A percentile compares a stretch with the other conserved stretches of the same genome.
phyloP scores from a whole-genome alignment of 2,113 vertebrate species.

The Notiomystis cincta region DNA sequence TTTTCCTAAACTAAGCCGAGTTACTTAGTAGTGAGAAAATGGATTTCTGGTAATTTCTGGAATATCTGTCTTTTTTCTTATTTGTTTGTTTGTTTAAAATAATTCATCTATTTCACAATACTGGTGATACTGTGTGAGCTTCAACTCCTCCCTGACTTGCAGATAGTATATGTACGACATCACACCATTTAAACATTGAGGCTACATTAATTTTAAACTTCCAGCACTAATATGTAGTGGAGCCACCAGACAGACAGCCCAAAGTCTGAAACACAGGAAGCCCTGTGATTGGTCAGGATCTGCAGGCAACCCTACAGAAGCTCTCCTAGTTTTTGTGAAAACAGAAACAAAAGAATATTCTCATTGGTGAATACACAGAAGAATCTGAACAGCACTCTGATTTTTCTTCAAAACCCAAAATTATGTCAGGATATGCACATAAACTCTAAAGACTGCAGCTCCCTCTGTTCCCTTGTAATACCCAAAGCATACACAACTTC shows the following conservation, averaged over 20 bases:
- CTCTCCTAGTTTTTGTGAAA: background rate
- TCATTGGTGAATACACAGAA: background rate
- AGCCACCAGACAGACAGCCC: background rate
- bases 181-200: background rate
- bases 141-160: background rate
- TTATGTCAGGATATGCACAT: background rate
- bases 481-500: background rate
- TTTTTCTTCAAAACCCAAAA: background rate
- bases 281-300: background rate
- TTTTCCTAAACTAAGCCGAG: background rate
- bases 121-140: background rate
- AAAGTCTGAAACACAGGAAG: background rate
- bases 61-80: rapidly evolving
- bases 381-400: background rate
- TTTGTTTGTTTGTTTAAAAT: background rate
- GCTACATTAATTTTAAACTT: background rate
- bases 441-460: background rate
- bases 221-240: background rate
- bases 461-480: background rate
- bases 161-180: background rate
- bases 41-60: background rate
- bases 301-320: background rate
- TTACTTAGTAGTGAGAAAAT: background rate
- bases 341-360: background rate
- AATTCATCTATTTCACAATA: background rate